Evolutionary conservation across 1,140 invertebrate genomes (phyloP).

Genomic region (Drosophila grimshawi): DNA sequence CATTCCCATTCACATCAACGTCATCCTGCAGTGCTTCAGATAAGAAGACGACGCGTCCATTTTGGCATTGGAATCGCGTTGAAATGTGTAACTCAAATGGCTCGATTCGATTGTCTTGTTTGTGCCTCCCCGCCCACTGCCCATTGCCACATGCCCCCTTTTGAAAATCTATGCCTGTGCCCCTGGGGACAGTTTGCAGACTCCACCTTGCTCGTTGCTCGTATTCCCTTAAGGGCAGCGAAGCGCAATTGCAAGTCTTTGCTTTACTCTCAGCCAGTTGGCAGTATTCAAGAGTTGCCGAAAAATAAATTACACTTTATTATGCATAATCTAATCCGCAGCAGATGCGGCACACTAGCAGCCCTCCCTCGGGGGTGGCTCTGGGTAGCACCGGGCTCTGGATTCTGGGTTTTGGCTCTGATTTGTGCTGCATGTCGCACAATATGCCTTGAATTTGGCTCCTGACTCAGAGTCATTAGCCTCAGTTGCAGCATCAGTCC

Average conservation of each 20-base stretch:
- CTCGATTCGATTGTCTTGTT: constrained; percentile 51
- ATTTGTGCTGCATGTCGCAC: constrained; percentile 24
- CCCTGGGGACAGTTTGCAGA: constrained; percentile 53
- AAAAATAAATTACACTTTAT: constrained; percentile 83
- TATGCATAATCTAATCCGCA: constrained; percentile 82
- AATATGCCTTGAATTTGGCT: constrained; percentile 46
- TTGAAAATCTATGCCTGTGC: constrained; percentile 50
- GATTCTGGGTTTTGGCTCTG: constrained; percentile 1
- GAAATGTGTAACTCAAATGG: constrained; percentile 72
- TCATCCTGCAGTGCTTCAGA: constrained; percentile 49
- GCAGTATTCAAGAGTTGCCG: constrained; percentile 47
- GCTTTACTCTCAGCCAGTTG: constrained; percentile 31
- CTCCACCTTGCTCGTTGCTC: constrained; percentile 11
- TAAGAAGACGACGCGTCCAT: constrained; percentile 50
- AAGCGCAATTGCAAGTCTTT: background rate
- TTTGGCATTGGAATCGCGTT: constrained; percentile 35
- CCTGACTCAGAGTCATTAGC: constrained; percentile 37
- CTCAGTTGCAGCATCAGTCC: constrained; percentile 12
- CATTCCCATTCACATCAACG: constrained; percentile 7
- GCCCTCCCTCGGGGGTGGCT: background rate
- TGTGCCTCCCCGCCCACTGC: background rate
- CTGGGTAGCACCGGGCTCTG: background rate
- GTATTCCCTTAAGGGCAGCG: background rate
- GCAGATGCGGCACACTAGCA: constrained; percentile 57
- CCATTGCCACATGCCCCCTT: background rate